Conservation (phyloP, 2,888 invertebrate genomes). For the Eupelmus urozonus region DNA sequence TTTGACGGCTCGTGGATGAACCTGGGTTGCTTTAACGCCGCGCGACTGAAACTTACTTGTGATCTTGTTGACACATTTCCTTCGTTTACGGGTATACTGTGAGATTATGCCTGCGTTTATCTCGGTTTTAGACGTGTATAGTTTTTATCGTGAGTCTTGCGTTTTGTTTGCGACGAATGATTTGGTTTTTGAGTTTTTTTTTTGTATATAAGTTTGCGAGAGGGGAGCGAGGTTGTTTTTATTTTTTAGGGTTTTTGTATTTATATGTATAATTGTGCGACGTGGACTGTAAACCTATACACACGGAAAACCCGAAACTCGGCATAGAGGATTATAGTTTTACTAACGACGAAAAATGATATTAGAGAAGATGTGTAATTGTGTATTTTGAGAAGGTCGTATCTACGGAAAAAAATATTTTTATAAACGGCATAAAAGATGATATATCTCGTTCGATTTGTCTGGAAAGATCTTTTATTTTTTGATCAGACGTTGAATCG, state of each 20-base stretch:
- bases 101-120: too few relatives aligned
- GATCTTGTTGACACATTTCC: constrained; percentile 31
- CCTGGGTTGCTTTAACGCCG: too few relatives aligned
- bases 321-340: constrained; percentile 18
- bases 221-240: neutral
- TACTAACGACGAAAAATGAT: constrained; percentile 31
- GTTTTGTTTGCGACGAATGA: neutral
- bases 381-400: constrained; percentile 36
- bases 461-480: neutral
- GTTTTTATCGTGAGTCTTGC: neutral
- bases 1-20: neutral
- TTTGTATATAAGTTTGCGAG: neutral
- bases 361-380: constrained; percentile 35
- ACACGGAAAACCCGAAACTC: constrained; percentile 15
- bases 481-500: constrained; percentile 1
- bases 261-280: neutral
- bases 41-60: constrained; percentile 24
- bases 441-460: constrained; percentile 11
- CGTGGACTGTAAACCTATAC: neutral
- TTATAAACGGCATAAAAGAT: constrained; percentile 32
- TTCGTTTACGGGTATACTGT: too few relatives aligned
- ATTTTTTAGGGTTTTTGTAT: neutral
- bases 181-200: neutral
- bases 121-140: too few relatives aligned
- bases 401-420: constrained; percentile 37